These are phyloP conservation scores for Carassius gibelio DNA, from an alignment of 2,113 vertebrate genomes.

Conservation along the genomic window DNA sequence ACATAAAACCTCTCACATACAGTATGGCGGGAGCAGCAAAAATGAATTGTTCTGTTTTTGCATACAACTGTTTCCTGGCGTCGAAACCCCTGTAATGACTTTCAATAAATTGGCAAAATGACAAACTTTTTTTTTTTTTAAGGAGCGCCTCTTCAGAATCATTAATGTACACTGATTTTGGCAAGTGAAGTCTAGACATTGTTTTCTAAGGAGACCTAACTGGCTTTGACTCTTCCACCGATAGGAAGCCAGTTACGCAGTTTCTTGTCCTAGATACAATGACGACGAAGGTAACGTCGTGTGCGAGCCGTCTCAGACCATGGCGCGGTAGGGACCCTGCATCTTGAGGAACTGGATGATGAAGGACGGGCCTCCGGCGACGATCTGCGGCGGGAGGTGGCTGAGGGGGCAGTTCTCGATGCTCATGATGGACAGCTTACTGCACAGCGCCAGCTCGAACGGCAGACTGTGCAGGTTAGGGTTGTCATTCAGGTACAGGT, in stretches of 20 bases:
- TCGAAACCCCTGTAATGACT: constrained; percentile 77
- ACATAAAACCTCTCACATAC: constrained; percentile 49
- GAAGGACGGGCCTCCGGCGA: constrained; percentile 95
- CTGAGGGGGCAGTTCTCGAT: constrained; percentile 99
- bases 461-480: constrained; percentile 97
- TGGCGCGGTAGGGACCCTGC: constrained; percentile 98
- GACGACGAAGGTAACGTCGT: constrained; percentile 44
- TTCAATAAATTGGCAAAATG: constrained; percentile 86
- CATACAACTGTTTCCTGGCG: constrained; percentile 77
- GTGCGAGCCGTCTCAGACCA: constrained; percentile 90
- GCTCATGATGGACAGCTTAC: constrained; percentile 99
- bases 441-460: constrained; percentile 98
- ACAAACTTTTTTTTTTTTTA: constrained; percentile 68
- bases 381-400: constrained; percentile 97
- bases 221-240: constrained; percentile 85
- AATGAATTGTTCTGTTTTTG: constrained; percentile 75
- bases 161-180: constrained; percentile 84
- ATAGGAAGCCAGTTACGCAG: constrained; percentile 68
- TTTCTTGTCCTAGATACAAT: constrained; percentile 72
- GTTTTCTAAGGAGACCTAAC: constrained; percentile 75
- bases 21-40: constrained; percentile 75
- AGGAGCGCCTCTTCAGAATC: constrained; percentile 83
- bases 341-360: constrained; percentile 99
- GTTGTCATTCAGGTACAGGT: constrained; percentile 99
- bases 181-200: constrained; percentile 86